Percentiles rank a stretch among this genome's conserved stretches.
These are phyloP conservation scores for Tachysurus vachellii DNA, from an alignment of 2,113 vertebrate genomes.

Conservation along the genomic window DNA sequence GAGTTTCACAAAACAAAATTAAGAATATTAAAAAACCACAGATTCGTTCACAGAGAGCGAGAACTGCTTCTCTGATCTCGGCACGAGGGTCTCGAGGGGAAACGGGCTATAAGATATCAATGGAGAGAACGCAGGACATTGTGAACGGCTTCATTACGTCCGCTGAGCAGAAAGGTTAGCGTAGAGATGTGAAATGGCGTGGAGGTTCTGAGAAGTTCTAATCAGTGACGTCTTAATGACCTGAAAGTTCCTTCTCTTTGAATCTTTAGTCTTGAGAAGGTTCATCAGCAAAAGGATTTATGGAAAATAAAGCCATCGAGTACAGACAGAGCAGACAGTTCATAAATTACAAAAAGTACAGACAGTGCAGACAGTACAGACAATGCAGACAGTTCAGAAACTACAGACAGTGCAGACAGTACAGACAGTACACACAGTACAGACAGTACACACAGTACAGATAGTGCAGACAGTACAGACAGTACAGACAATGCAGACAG, in stretches of 20 bases:
- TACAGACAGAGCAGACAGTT: background rate
- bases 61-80: conserved; percentile 55
- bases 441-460: no score
- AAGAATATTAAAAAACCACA: conserved; percentile 67
- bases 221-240: background rate
- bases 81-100: conserved; percentile 63
- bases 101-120: conserved; percentile 63
- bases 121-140: conserved; percentile 48
- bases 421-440: no score
- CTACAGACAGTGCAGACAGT: no score
- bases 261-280: background rate
- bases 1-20: conserved; percentile 73
- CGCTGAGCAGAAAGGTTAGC: conserved; percentile 30
- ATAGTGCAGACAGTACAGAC: no score
- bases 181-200: background rate
- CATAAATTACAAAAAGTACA: no score
- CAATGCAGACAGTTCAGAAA: no score
- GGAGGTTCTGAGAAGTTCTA: background rate
- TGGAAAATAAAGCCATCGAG: conserved; percentile 35
- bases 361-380: no score
- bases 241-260: background rate
- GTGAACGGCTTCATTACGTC: conserved; percentile 58
- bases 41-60: conserved; percentile 50
- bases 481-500: no score
- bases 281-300: conserved; percentile 15